Conservation (phyloP, 2,113 vertebrate genomes). For the Hypanus sabinus region DNA sequence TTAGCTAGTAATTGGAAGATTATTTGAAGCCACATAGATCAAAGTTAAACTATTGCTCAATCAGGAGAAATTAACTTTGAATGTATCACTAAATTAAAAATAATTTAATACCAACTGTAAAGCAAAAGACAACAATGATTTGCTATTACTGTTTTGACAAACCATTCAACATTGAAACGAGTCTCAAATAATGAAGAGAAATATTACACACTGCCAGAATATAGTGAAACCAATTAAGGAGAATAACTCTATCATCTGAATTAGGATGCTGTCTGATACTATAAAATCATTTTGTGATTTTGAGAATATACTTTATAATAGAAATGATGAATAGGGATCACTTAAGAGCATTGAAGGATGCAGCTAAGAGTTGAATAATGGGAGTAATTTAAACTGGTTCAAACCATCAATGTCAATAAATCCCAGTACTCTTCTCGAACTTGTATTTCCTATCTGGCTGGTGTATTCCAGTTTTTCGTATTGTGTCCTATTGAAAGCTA, state of each 20-base stretch:
- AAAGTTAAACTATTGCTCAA: not conserved
- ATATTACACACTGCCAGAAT: not conserved
- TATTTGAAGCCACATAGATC: not conserved
- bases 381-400: not conserved
- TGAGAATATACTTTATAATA: slow-evolving; percentile 30
- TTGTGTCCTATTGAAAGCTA: not conserved
- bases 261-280: slow-evolving; percentile 18
- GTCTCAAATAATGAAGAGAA: not conserved
- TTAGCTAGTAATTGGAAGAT: not conserved
- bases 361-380: slow-evolving; percentile 29
- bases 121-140: not conserved
- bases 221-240: slow-evolving; percentile 15
- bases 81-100: not conserved
- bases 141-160: not conserved
- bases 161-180: not conserved
- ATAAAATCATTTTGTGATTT: slow-evolving; percentile 36
- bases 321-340: slow-evolving; percentile 33
- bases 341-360: slow-evolving; percentile 34
- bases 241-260: slow-evolving; percentile 22
- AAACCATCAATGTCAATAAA: slow-evolving; percentile 1
- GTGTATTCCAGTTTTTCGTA: too few relatives aligned
- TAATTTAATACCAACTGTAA: not conserved
- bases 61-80: not conserved
- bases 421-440: not conserved
- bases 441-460: not conserved